Evolutionary conservation across 2,113 vertebrate species (phyloP).

Genomic region (Tringa solitaria): DNA sequence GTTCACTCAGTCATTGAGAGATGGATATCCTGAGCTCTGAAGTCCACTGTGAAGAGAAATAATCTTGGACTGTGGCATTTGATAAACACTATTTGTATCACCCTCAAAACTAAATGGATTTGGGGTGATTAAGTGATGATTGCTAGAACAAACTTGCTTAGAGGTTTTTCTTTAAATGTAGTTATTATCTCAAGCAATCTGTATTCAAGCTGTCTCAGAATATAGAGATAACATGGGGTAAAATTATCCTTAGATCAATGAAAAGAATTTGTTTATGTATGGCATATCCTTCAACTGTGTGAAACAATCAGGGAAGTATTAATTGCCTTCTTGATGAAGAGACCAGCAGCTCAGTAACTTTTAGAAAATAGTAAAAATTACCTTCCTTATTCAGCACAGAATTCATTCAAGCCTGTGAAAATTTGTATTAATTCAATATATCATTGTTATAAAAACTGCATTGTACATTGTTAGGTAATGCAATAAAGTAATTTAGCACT

Average conservation of each 20-base stretch:
- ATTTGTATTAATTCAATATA: conserved; percentile 59
- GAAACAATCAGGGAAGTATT: conserved; percentile 21
- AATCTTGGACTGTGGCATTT: not conserved
- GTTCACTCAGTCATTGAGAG: not conserved
- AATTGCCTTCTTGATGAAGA: conserved; percentile 21
- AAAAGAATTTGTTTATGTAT: not conserved
- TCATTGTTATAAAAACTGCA: conserved; percentile 33
- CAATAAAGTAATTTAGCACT: conserved; percentile 51
- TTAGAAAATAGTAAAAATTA: not conserved
- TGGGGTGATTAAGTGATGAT: not conserved
- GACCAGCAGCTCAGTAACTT: not conserved
- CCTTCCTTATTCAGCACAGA: conserved; percentile 22
- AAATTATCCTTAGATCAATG: not conserved
- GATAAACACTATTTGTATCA: not conserved
- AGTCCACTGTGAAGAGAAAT: not conserved
- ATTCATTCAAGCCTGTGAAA: conserved; percentile 41
- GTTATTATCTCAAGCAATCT: not conserved
- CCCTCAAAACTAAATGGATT: not conserved
- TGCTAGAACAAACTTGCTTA: not conserved
- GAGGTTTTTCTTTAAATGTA: not conserved
- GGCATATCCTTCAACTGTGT: not conserved
- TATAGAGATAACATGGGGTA: not conserved
- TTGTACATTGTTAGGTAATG: conserved; percentile 4
- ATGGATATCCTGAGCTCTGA: not conserved
- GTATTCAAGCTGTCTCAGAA: not conserved